Base-by-base conservation (phyloP, 1,140 invertebrate genomes). In the Drosophila nasuta region DNA sequence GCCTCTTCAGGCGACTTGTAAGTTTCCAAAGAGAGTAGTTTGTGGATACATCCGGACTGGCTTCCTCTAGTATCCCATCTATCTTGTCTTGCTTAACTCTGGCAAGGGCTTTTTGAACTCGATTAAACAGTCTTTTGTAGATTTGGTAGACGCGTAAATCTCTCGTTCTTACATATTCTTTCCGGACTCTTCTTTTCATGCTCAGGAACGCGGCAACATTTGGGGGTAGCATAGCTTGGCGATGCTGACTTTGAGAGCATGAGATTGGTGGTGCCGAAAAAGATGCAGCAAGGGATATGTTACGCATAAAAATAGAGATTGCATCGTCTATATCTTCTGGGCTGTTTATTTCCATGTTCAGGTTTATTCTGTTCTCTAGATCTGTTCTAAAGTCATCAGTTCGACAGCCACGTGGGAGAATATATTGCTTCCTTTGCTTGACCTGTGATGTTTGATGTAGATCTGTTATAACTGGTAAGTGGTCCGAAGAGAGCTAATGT, bases 101-200 rank as follows among this genome's bases (percentile, higher is more conserved):
- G 1, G 13, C 17, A 2, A 58, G 56, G 1, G 25, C 57, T n/a
- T 63, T 65, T 57, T 58, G 5, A 28, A 58, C 11, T 0, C 52
- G 60, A 56, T 72, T 65, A 41, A 35, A 51, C 1, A 49, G 25
- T 41, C n/a, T 71, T 71, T 30, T 56, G 6, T 64, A 66, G 10
- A 72, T 35, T 3, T 58, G 51, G 17, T 60, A 30, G 15, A 67
- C 7, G 6, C 56, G 48, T n/a, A 33, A n/a, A 45, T 67, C 63
- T 35, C 63, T 48, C n/a, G 38, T 51, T 58, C 69, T 58, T 41
- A 52, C 54, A 8, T n/a, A n/a, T n/a, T n/a, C n/a, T n/a, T n/a
- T n/a, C n/a, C n/a, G n/a, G n/a, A n/a, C n/a, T n/a, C n/a, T n/a
- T n/a, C n/a, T n/a, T n/a, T 58, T 66, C 4, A 72, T n/a, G 3